Evolutionary conservation across 1,140 invertebrate genomes (phyloP), one percentile per base, ranked within the genome.

Genomic region (Drosophila repletoides): DNA sequence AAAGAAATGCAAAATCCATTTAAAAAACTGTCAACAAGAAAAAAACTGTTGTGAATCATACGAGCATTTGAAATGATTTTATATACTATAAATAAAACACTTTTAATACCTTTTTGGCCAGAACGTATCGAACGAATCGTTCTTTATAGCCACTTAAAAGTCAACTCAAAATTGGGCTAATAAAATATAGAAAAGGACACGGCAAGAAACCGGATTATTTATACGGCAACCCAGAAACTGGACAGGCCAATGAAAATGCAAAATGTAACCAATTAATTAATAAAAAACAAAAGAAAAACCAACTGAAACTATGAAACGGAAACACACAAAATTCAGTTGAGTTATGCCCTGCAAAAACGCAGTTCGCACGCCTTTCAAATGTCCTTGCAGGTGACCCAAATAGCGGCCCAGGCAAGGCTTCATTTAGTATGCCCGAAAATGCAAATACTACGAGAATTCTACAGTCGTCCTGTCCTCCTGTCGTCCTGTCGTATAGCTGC

Each of bases 351-450:
- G 14, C 28, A 28, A 26, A 28, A 74, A 71, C 67, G 68, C 68
- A 67, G 49, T n/a, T 21, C 19, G 2, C 21, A 34, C 56, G 79
- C 65, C 71, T 83, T 83, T 84, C 34, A 71, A 72, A 70, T 79
- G 79, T 83, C 79, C 79, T 83, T 83, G 79, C 79, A 84, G 33
- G 31, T 61, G 74, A 77, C 79, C 79, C 43, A 83, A 84, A 83
- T 77, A 66, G 10, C 21, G 6, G 0, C 34, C 55, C 59, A 19
- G 43, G 55, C 63, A 51, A 60, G 28, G 33, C 12, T 48, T 14
- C 10, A 36, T 34, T 48, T 36, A 12, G 22, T 51, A 55, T 52
- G 58, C 40, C 55, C 58, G 34, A 55, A 83, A 79, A 83, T 83
- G 79, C 61, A 83, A 83, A 83, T 83, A 61, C 60, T 51, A 46